Evolutionary conservation across 2,888 invertebrate genomes (phyloP).

Genomic region (Heteromyza rotundicornis): DNA sequence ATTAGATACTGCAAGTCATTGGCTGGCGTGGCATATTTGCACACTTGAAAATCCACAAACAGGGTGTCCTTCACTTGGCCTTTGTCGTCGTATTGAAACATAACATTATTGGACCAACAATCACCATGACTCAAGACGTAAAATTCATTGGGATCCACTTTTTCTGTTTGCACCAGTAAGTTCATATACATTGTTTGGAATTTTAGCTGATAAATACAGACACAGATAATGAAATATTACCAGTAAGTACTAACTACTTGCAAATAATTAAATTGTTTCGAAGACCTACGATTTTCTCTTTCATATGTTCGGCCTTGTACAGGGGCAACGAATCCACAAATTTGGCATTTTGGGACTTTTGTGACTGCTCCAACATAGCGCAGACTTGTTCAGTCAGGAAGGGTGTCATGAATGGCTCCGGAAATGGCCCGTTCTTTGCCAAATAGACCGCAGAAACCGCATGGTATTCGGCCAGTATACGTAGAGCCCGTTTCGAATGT

Average conservation of each 20-base stretch:
- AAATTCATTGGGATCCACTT: conserved; percentile 31
- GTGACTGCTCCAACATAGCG: no score
- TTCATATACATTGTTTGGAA: no score
- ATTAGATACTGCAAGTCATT: conserved; percentile 49
- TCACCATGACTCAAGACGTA: conserved; percentile 46
- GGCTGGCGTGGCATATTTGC: conserved; percentile 43
- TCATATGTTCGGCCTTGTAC: no score
- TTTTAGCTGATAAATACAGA: conserved; percentile 23
- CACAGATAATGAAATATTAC: background rate
- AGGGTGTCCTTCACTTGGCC: conserved; percentile 39
- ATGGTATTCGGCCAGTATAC: conserved; percentile 52
- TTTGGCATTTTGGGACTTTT: no score
- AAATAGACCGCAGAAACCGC: conserved; percentile 48
- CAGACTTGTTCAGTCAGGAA: no score
- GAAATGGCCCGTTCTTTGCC: conserved; percentile 44
- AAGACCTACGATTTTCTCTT: no score
- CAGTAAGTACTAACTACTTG: conserved; percentile 37
- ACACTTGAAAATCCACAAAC: conserved; percentile 44
- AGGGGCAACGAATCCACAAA: no score
- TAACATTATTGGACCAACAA: conserved; percentile 49
- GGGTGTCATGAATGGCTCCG: conserved; percentile 37
- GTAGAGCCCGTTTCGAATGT: conserved; percentile 40
- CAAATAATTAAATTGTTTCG: no score
- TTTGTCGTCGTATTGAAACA: conserved; percentile 42
- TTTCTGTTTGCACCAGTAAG: conserved; percentile 25